Evolutionary conservation across 2,888 invertebrate genomes (phyloP), one percentile per base, ranked within the genome.

Genomic region (Gerosis bhagava): DNA sequence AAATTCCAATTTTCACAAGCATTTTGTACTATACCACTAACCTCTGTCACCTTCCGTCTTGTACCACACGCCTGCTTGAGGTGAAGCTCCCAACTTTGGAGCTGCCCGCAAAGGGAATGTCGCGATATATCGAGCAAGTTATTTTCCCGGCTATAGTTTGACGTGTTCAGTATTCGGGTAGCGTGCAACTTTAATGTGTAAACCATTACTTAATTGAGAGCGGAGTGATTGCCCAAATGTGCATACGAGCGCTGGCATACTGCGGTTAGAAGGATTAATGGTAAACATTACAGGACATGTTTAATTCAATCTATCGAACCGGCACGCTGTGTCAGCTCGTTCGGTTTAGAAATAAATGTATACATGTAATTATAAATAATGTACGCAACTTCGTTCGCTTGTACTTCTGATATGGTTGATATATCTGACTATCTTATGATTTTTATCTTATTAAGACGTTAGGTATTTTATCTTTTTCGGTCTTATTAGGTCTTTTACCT

Each of bases 81-180:
- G 57, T 56, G 56, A 59, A 65, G 59, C 59, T 53, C n/a, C n/a
- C n/a, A 63, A 68, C 60, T 68, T 68, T 51, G 65, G 62, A 65
- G 58, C 59, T 22, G 57, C 45, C 58, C 63, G 56, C 62, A 63
- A 61, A 63, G 66, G 67, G 65, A 63, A 56, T 56, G 57, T 53
- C 48, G 56, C 60, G 56, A 63, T 63, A 65, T 66, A 70, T 65
- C 57, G 66, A 59, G 45, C 62, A 56, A 63, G 64, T 65, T 60
- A 59, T 62, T 61, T 63, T 59, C 60, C 53, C 35, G 24, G 22
- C 44, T 37, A 37, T 45, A 62, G 63, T 57, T 51, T 51, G 55
- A 59, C 60, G 53, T 54, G 54, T 57, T 60, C 49, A 51, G 50
- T 57, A 37, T 45, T 37, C 45, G 24, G 47, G 45, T 49, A 36